These are phyloP conservation scores for Brachyptera risi DNA, from an alignment of 2,888 invertebrate genomes.

Conservation along the genomic window DNA sequence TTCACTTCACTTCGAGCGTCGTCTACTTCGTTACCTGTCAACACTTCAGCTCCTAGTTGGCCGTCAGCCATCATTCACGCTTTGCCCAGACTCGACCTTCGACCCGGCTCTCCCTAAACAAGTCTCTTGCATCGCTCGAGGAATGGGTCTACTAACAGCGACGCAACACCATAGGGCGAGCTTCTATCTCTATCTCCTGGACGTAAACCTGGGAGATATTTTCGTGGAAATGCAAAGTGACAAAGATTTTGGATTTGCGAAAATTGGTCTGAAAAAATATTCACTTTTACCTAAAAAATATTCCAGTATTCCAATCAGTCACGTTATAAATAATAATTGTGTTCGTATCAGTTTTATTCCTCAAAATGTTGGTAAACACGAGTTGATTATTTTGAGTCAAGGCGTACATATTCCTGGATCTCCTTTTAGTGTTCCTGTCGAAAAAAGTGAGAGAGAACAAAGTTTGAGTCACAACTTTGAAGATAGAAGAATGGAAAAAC, in stretches of 20 bases:
- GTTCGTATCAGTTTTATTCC: conserved; percentile 49
- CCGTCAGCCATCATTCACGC: not conserved
- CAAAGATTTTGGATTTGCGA: conserved; percentile 47
- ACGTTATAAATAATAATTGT: not conserved
- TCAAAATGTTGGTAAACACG: conserved; percentile 52
- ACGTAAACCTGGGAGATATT: conserved; percentile 43
- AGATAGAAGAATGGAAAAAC: conserved; percentile 21
- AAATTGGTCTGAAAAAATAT: conserved; percentile 1
- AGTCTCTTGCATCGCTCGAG: conserved; percentile 55
- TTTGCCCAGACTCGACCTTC: not conserved
- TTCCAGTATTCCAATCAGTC: conserved; percentile 24
- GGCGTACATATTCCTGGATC: conserved; percentile 57
- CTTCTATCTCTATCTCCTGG: conserved; percentile 55
- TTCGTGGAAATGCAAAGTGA: conserved; percentile 49
- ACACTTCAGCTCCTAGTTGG: conserved; percentile 21
- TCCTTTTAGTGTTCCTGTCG: conserved; percentile 52
- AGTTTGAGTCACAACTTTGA: conserved; percentile 34
- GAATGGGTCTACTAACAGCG: conserved; percentile 57
- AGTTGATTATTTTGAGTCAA: conserved; percentile 54
- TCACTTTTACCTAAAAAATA: not conserved
- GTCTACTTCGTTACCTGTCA: conserved; percentile 50
- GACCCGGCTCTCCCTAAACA: conserved; percentile 44
- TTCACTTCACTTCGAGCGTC: conserved; percentile 53
- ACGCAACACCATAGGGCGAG: conserved; percentile 52
- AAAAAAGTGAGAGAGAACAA: conserved; percentile 29